Evolutionary conservation across 92 coral and sea anemone species (phyloP).

Genomic region (Phymanthus crucifer): DNA sequence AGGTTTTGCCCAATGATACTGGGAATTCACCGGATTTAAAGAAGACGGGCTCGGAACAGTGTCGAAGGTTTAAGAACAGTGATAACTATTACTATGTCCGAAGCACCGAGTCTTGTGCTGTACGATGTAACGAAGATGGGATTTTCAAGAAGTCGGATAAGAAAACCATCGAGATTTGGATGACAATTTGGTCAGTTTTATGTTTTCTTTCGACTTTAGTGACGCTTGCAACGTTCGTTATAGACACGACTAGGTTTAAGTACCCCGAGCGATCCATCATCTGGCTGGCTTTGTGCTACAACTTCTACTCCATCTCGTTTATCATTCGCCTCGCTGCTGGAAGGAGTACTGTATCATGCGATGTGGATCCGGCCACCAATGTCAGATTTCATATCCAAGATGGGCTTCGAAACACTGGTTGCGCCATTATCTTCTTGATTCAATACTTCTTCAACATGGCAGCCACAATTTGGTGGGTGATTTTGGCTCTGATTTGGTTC

Average conservation of each 20-base stretch:
- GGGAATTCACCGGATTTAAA: conserved; percentile 21
- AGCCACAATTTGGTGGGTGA: conserved; percentile 98
- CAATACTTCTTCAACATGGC: conserved; percentile 99
- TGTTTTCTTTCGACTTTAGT: conserved; percentile 81
- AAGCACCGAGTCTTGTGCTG: conserved; percentile 86
- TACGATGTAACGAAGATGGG: conserved; percentile 88
- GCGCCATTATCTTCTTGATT: conserved; percentile 85
- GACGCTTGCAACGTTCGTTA: conserved; percentile 78
- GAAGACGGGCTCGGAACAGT: conserved; percentile 69
- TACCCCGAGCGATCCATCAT: conserved; percentile 94
- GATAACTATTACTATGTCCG: conserved; percentile 77
- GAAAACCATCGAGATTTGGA: conserved; percentile 82
- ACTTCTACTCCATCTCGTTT: conserved; percentile 80
- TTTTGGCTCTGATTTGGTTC: conserved; percentile 94
- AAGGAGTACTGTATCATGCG: conserved; percentile 86
- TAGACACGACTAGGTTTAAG: conserved; percentile 82
- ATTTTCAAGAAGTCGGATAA: conserved; percentile 73
- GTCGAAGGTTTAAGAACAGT: conserved; percentile 88
- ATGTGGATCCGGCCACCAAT: conserved; percentile 57
- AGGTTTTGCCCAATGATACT: conserved; percentile 31
- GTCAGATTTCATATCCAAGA: conserved; percentile 83
- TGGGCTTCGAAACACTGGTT: conserved; percentile 93
- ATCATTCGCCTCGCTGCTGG: conserved; percentile 86
- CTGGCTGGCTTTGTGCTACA: conserved; percentile 88
- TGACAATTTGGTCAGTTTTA: conserved; percentile 84